Base-by-base conservation (phyloP, 2,888 invertebrate species). In the Erpobdella octoculata region DNA sequence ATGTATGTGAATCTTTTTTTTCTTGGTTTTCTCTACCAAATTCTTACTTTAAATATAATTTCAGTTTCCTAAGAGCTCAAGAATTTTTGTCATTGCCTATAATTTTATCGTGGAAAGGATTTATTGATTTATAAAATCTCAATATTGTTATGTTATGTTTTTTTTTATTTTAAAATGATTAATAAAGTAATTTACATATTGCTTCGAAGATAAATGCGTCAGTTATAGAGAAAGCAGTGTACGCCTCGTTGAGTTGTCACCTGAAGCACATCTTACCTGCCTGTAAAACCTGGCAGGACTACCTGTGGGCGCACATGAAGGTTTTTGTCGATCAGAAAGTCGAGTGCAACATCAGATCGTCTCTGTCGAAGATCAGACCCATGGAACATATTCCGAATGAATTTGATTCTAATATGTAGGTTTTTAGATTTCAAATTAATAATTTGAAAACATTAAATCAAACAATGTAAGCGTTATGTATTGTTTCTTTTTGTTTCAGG, bases 261-360 rank as follows among this genome's bases (percentile, higher is more conserved):
- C 83, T 94, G 53, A 85, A 88, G 37, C 88, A 90, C 6, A 82
- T 93, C n/a, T 82, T 93, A 48, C 86, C 89, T 0, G 88, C 89
- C 15, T 89, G 91, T 74, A 75, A 86, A n/a, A 88, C 88, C 35
- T 96, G 94, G 94, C 89, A 91, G 79, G 95, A 96, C 82, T 85
- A 89, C 74, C 84, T 95, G 35, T 96, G 95, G 95, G 91, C 92
- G 0, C 89, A 92, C 81, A 85, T 92, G 73, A 79, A 78, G 70
- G 79, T 89, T 0, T 88, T 91, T 80, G 89, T 93, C 73, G 93
- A 94, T 80, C 88, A 89, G 18, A 86, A 89, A 75, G 92, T 93
- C 0, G 94, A 95, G 80, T 88, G 88, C 71, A 90, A 90, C 83
- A 85, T 91, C 36, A 84, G 89, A 41, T 8, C 31, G 1, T 35